phyloP scores from a whole-genome alignment of 2,113 vertebrate species.

The Montifringilla adamsi region DNA sequence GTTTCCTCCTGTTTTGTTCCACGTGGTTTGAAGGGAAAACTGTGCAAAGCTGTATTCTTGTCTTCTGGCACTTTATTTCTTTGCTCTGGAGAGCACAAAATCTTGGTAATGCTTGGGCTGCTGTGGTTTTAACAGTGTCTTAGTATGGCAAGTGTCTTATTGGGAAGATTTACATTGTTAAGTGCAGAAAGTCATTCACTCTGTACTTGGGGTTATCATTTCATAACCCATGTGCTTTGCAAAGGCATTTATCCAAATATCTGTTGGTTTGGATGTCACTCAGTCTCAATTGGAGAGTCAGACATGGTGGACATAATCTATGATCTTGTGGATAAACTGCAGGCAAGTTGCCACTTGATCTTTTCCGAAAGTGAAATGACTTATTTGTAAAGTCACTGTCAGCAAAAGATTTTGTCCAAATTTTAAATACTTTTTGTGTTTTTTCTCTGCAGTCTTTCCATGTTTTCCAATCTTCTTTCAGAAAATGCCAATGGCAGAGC shows the following conservation, averaged over 20 bases:
- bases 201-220: not conserved
- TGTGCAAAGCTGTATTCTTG: not conserved
- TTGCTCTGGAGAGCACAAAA: not conserved
- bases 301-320: not conserved
- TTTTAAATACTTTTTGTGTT: not conserved
- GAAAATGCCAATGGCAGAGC: not conserved
- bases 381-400: not conserved
- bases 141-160: not conserved
- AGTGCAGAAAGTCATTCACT: not conserved
- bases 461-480: not conserved
- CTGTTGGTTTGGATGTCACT: not conserved
- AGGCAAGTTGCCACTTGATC: not conserved
- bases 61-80: not conserved
- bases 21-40: not conserved
- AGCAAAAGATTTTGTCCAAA: not conserved
- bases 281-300: not conserved
- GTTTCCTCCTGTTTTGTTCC: not conserved
- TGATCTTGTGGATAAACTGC: not conserved
- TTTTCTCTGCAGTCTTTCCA: not conserved
- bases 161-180: not conserved
- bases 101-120: not conserved
- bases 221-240: not conserved
- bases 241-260: not conserved
- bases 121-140: not conserved
- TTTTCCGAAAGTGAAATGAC: not conserved